Evolutionary conservation across 2,888 invertebrate species (phyloP).

Genomic region (Apamea crenata): DNA sequence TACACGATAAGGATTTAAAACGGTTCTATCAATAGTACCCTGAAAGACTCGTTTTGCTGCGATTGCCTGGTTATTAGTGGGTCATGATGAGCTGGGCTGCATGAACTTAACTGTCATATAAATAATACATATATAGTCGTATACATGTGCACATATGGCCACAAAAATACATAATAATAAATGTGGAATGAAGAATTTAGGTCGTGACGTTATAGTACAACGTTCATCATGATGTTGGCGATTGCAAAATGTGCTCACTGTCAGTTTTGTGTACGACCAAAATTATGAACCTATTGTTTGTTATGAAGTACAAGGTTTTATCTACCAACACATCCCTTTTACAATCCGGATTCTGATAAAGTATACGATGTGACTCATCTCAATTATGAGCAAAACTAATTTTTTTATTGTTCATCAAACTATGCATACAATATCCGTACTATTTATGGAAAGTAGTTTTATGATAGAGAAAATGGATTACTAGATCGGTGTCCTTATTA

Average conservation of each 20-base stretch:
- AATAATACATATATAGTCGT: conserved; percentile 11
- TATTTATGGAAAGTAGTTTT: neutral
- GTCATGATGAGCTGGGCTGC: conserved; percentile 72
- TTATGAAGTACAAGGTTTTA: conserved; percentile 47
- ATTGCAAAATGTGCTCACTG: conserved; percentile 52
- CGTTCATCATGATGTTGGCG: conserved; percentile 48
- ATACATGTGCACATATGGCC: conserved; percentile 25
- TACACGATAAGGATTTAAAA: conserved; percentile 65
- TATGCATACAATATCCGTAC: neutral
- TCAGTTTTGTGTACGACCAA: conserved; percentile 51
- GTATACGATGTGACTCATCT: conserved; percentile 3
- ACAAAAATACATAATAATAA: conserved; percentile 49
- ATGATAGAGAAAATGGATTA: neutral
- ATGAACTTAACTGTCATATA: conserved; percentile 59
- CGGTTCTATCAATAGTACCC: conserved; percentile 57
- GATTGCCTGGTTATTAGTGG: conserved; percentile 68
- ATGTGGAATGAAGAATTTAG: conserved; percentile 55
- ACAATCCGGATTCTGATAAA: conserved; percentile 36
- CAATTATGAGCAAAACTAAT: neutral
- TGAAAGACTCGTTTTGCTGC: conserved; percentile 66
- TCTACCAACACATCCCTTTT: conserved; percentile 45
- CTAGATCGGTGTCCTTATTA: conserved; percentile 28
- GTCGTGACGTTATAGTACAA: conserved; percentile 57
- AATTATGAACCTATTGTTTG: conserved; percentile 61
- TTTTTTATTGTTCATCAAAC: conserved; percentile 2